Evolutionary conservation across 1,140 invertebrate species (phyloP).

Genomic region (Euwallacea similis): DNA sequence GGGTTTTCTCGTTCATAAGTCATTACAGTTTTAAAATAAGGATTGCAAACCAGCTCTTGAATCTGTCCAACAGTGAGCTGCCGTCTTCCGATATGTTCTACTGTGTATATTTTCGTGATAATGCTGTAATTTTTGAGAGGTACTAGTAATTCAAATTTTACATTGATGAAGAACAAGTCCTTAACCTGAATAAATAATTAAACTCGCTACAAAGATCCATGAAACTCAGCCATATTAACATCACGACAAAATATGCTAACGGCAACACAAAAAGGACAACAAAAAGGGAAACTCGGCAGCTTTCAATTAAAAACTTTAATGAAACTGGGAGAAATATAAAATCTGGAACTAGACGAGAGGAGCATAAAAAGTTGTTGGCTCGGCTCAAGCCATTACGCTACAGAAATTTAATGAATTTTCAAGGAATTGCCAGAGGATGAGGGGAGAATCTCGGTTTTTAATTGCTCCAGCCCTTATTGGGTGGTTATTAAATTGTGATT

Average conservation of each 20-base stretch:
- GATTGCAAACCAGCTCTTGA: too few relatives aligned
- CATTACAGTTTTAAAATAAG: too few relatives aligned
- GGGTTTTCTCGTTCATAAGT: too few relatives aligned
- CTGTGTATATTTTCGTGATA: too few relatives aligned
- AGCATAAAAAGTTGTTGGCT: conserved; percentile 14
- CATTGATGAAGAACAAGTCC: not conserved
- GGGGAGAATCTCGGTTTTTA: conserved; percentile 21
- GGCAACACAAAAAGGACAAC: conserved; percentile 12
- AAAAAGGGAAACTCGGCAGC: conserved; percentile 14
- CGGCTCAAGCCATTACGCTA: conserved; percentile 12
- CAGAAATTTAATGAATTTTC: conserved; percentile 16
- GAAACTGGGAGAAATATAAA: conserved; percentile 18
- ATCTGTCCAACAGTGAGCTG: too few relatives aligned
- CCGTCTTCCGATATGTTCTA: too few relatives aligned
- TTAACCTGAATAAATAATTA: too few relatives aligned
- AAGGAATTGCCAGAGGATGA: conserved; percentile 18
- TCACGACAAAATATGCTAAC: conserved; percentile 9
- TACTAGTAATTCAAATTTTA: too few relatives aligned
- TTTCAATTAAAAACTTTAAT: conserved; percentile 23
- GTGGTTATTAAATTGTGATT: conserved; percentile 16
- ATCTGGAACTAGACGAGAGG: conserved; percentile 15
- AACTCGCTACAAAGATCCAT: too few relatives aligned
- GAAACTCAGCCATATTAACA: not conserved
- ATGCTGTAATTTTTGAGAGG: too few relatives aligned
- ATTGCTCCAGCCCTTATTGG: conserved; percentile 17